Conservation (phyloP, 2,888 invertebrate genomes). For the Hylaea fasciaria region DNA sequence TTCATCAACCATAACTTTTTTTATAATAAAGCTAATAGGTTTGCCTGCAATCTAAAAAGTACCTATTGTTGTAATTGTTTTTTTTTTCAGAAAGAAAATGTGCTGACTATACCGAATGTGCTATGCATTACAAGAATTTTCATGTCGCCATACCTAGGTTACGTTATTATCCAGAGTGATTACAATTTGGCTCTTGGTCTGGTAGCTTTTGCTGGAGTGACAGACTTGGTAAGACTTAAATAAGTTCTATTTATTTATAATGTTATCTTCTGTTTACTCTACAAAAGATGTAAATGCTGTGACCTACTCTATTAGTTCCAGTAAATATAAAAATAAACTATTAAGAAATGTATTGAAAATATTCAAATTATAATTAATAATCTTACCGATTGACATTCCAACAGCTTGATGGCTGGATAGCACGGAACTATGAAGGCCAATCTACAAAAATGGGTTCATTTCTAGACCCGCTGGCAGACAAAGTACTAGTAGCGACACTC, state of each 20-base stretch:
- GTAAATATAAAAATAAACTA: too few relatives aligned
- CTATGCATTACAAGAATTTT: slow-evolving; percentile 94
- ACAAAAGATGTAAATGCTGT: too few relatives aligned
- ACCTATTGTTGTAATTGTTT: too few relatives aligned
- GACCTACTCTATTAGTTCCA: too few relatives aligned
- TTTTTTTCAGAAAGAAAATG: slow-evolving; percentile 89
- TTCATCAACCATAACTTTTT: background rate
- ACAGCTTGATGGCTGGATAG: slow-evolving; percentile 98
- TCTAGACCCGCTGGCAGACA: slow-evolving; percentile 98
- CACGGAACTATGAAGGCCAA: slow-evolving; percentile 95
- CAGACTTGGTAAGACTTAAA: slow-evolving; percentile 90
- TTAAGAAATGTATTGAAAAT: too few relatives aligned
- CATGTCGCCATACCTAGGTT: slow-evolving; percentile 94
- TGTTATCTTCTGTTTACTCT: too few relatives aligned
- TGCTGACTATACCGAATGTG: slow-evolving; percentile 96
- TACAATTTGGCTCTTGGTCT: slow-evolving; percentile 93
- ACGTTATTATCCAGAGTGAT: slow-evolving; percentile 92
- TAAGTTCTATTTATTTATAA: too few relatives aligned
- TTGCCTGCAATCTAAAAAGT: too few relatives aligned
- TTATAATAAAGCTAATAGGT: background rate
- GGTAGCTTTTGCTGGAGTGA: slow-evolving; percentile 93
- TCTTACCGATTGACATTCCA: background rate
- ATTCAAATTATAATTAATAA: slow-evolving; percentile 6
- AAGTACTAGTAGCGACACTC: slow-evolving; percentile 94
- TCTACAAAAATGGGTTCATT: slow-evolving; percentile 97